phyloP scores from a whole-genome alignment of 2,113 vertebrate species.

The Diglossa brunneiventris region DNA sequence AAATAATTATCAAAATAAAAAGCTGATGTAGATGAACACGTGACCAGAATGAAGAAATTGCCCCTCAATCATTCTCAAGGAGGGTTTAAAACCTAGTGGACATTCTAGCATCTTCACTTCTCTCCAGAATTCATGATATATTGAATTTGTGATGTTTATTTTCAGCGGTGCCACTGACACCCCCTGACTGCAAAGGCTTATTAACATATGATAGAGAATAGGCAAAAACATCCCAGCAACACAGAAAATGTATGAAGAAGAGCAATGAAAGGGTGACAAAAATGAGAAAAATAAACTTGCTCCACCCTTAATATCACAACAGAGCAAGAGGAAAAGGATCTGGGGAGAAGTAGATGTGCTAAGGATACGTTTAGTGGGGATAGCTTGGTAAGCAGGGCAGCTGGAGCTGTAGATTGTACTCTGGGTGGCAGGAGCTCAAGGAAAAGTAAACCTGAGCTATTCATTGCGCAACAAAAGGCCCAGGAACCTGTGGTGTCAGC shows the following conservation, averaged over 20 bases:
- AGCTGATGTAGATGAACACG: not conserved
- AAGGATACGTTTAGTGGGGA: rapidly evolving
- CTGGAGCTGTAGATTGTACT: not conserved
- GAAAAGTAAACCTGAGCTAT: not conserved
- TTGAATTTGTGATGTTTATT: not conserved
- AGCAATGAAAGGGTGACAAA: not conserved
- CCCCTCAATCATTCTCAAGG: not conserved
- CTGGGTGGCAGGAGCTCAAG: not conserved
- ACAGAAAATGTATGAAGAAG: not conserved
- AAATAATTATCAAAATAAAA: not conserved
- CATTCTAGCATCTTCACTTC: not conserved
- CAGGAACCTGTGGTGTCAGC: not conserved
- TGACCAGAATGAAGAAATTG: not conserved
- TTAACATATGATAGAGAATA: not conserved
- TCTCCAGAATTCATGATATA: not conserved
- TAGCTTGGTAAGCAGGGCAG: not conserved
- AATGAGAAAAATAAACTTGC: not conserved
- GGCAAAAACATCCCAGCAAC: not conserved
- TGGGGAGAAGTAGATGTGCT: not conserved
- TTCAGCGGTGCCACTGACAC: not conserved
- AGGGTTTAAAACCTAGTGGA: not conserved
- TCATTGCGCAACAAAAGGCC: not conserved
- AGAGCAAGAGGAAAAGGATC: not conserved
- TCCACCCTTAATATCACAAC: not conserved
- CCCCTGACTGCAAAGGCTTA: not conserved